Evolutionary conservation across 2,113 vertebrate genomes (phyloP).

Genomic region (Chamaetylas fuelleborni): DNA sequence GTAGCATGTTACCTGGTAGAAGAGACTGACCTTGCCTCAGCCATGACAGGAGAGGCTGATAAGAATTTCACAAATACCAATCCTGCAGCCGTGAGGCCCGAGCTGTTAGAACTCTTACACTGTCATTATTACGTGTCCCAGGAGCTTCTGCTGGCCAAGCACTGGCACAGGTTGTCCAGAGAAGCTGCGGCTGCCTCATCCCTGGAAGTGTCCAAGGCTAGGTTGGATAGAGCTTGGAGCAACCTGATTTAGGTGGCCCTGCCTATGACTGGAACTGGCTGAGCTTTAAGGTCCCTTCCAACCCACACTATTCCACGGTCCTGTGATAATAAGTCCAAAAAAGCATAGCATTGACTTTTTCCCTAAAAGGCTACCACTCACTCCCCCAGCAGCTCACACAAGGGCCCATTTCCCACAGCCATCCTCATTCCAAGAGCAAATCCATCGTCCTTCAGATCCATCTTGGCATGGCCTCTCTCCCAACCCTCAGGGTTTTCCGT

Average conservation of each 20-base stretch:
- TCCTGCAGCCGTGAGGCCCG: fast-evolving
- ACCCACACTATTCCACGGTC: not conserved
- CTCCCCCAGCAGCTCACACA: not conserved
- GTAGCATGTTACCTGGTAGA: not conserved
- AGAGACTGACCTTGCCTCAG: not conserved
- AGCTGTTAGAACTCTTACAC: fast-evolving
- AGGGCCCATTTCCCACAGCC: fast-evolving
- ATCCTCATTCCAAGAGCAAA: not conserved
- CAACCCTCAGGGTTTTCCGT: fast-evolving
- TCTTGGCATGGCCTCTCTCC: fast-evolving
- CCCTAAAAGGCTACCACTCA: fast-evolving
- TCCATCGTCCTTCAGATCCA: not conserved
- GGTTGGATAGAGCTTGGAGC: not conserved
- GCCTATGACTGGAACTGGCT: not conserved
- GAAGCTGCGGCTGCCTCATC: not conserved
- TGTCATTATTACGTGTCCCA: fast-evolving
- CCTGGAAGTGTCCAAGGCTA: not conserved
- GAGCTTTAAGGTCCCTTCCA: not conserved
- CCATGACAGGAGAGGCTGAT: not conserved
- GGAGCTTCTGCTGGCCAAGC: not conserved
- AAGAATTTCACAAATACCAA: fast-evolving
- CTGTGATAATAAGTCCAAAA: not conserved
- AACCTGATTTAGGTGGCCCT: not conserved
- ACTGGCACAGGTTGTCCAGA: not conserved
- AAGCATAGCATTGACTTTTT: fast-evolving